Conservation (phyloP, 2,113 vertebrate species). For the Sciurus niger region DNA sequence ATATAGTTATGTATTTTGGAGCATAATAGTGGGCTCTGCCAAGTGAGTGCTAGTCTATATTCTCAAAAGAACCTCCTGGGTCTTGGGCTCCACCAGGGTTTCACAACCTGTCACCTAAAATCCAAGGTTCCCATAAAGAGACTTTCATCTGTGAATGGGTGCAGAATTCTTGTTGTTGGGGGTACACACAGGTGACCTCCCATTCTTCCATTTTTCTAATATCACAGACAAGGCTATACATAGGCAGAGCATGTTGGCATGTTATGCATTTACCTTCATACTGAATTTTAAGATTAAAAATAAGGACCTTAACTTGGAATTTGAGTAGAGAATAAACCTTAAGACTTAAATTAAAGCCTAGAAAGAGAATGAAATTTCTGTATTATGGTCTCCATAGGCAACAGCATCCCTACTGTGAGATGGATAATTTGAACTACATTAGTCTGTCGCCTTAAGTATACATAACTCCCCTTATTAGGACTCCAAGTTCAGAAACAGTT, state of each 20-base stretch:
- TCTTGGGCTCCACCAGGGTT: background rate
- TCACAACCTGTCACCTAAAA: background rate
- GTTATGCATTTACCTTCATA: background rate
- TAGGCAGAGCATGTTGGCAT: background rate
- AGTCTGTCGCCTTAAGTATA: background rate
- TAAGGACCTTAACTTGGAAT: background rate
- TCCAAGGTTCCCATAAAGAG: background rate
- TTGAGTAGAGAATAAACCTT: slow-evolving; percentile 44
- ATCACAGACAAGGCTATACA: background rate
- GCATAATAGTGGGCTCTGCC: background rate
- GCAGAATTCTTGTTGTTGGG: background rate
- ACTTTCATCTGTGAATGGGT: background rate
- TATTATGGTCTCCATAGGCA: slow-evolving; percentile 15
- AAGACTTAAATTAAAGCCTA: slow-evolving; percentile 22
- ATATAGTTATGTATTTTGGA: background rate
- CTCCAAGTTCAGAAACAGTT: slow-evolving; percentile 7
- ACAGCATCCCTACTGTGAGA: background rate
- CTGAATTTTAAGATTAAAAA: slow-evolving; percentile 1
- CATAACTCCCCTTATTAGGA: background rate
- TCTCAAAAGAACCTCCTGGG: background rate
- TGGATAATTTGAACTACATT: background rate
- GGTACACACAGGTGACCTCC: background rate
- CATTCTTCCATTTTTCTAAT: background rate
- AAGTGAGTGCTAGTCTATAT: background rate
- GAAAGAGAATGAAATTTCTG: background rate